Evolutionary conservation across 1,140 invertebrate species (phyloP).

Genomic region (Stegodyphus mimosarum): DNA sequence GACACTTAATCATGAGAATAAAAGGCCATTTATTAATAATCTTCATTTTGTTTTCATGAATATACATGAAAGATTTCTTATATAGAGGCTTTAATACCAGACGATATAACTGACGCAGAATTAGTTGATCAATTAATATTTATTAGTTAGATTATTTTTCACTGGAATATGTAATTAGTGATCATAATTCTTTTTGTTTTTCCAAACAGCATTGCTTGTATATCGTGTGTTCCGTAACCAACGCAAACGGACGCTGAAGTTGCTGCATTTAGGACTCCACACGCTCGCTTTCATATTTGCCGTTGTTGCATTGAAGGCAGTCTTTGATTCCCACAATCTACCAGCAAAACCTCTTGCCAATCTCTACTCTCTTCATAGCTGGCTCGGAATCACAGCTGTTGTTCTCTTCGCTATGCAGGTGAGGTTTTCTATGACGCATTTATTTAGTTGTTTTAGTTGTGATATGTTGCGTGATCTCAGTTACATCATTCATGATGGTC

Average conservation of each 20-base stretch:
- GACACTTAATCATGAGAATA: too few species aligned
- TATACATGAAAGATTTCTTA: too few species aligned
- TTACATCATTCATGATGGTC: too few species aligned
- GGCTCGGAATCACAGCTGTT: constrained; percentile 83
- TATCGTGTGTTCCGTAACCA: constrained; percentile 83
- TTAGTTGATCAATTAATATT: too few species aligned
- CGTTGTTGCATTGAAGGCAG: constrained; percentile 80
- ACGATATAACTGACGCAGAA: too few species aligned
- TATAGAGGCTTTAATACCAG: too few species aligned
- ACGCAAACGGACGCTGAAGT: constrained; percentile 81
- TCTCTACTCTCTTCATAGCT: constrained; percentile 84
- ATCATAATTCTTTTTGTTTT: constrained; percentile 1
- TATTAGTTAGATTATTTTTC: too few species aligned
- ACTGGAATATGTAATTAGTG: too few species aligned
- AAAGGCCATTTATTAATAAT: too few species aligned
- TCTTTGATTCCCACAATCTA: constrained; percentile 86
- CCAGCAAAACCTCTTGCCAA: constrained; percentile 76
- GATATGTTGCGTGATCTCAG: too few species aligned
- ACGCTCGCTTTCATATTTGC: constrained; percentile 75
- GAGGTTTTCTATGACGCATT: constrained; percentile 51
- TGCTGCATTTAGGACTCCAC: constrained; percentile 80
- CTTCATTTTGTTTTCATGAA: too few species aligned
- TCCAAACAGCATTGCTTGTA: constrained; percentile 79
- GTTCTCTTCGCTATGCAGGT: constrained; percentile 83
- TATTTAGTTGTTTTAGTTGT: neutral